Conservation (phyloP, 2,797 vertebrate species). For the Bradypodion pumilum region DNA sequence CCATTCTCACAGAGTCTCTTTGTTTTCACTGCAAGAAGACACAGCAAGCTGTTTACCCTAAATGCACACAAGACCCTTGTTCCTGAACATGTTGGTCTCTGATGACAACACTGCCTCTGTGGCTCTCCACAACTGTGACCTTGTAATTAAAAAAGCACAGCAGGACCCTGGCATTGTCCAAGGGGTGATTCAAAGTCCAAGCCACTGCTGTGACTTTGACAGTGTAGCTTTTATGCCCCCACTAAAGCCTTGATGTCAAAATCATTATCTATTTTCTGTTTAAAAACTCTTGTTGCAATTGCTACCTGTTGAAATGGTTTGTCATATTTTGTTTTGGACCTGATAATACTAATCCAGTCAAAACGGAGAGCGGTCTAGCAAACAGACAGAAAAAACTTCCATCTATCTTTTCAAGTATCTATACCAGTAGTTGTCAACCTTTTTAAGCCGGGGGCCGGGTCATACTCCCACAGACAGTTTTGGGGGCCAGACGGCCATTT, state of each 20-base stretch:
- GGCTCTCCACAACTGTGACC: neutral
- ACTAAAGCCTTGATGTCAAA: neutral
- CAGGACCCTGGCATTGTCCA: neutral
- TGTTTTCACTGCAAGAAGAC: neutral
- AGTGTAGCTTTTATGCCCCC: neutral
- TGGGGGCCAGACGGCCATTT: no score
- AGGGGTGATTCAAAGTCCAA: neutral
- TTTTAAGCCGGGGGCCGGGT: no score
- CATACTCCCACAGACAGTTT: no score
- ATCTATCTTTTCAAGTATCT: neutral
- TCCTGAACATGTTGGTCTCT: conserved; percentile 18
- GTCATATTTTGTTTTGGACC: neutral
- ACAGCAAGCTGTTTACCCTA: conserved; percentile 7
- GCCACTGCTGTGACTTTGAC: neutral
- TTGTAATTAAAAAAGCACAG: neutral
- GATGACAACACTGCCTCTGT: neutral
- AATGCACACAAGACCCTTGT: neutral
- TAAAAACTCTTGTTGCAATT: neutral
- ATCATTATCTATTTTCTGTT: neutral
- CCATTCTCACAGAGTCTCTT: conserved; percentile 11
- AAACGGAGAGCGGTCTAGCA: no score
- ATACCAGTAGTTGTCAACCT: no score
- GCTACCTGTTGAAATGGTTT: neutral
- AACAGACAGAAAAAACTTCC: neutral
- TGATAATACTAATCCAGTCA: no score